A percentile compares a stretch with the other conserved stretches of the same genome.
Conservation (phyloP, 2,797 vertebrate species). For the Gymnothorax reevesii region DNA sequence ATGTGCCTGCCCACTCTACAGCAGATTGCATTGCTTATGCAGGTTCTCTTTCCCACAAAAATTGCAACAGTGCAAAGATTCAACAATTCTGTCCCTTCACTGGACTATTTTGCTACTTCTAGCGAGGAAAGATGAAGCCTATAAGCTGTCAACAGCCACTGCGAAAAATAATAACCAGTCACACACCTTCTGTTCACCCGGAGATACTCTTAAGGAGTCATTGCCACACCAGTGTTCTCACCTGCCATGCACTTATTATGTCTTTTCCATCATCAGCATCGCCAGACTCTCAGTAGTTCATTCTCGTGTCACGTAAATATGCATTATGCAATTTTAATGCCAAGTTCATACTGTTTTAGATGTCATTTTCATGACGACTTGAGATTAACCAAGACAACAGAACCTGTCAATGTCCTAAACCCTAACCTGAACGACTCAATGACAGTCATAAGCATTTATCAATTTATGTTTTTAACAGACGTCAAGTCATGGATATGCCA, state of each 20-base stretch:
- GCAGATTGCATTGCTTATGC: neutral
- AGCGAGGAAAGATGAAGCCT: neutral
- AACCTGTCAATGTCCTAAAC: too few species aligned
- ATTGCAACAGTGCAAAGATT: neutral
- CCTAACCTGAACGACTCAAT: too few species aligned
- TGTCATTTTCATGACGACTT: too few species aligned
- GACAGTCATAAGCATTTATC: too few species aligned
- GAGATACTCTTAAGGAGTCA: neutral
- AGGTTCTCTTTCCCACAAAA: neutral
- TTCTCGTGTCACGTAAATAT: neutral
- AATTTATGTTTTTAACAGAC: too few species aligned
- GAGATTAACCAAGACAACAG: too few species aligned
- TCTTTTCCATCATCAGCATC: neutral
- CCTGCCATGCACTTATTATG: neutral
- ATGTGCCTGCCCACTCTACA: neutral
- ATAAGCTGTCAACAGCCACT: constrained; percentile 5
- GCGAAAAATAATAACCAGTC: neutral
- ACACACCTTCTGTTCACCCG: neutral
- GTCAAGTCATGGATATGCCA: too few species aligned
- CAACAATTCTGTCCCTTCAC: neutral
- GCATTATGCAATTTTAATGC: neutral
- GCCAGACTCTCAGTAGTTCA: neutral
- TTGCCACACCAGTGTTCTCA: neutral
- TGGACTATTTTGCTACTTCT: neutral
- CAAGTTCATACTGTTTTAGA: too few species aligned